Percentiles rank a stretch among this genome's conserved stretches.
phyloP scores from a whole-genome alignment of 2,888 invertebrate species.

The Aproaerema taeniolella region DNA sequence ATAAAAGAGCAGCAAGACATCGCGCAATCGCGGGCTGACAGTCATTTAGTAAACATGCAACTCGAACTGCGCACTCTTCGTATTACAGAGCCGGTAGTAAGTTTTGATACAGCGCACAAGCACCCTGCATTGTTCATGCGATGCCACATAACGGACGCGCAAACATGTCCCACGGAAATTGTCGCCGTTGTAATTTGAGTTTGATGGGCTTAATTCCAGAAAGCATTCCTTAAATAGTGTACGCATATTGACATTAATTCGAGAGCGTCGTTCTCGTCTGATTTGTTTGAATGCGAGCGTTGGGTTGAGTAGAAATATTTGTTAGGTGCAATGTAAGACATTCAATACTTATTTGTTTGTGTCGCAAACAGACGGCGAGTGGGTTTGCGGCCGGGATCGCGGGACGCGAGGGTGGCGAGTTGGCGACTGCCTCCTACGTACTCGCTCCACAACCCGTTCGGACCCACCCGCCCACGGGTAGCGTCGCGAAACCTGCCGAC shows the following conservation, averaged over 20 bases:
- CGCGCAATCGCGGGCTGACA: constrained; percentile 17
- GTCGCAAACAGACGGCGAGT: no score
- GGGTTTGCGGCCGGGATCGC: constrained; percentile 1
- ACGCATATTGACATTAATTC: no score
- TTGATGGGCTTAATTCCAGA: constrained; percentile 9
- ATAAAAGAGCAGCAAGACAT: constrained; percentile 31
- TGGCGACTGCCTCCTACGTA: constrained; percentile 39
- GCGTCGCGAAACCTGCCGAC: constrained; percentile 57
- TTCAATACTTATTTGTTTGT: no score
- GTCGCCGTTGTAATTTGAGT: constrained; percentile 6
- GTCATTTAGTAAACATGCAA: constrained; percentile 54
- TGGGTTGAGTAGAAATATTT: no score
- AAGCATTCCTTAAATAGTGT: constrained; percentile 12
- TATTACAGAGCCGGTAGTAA: constrained; percentile 31
- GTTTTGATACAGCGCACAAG: constrained; percentile 20
- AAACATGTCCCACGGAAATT: constrained; percentile 17
- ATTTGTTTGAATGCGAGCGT: no score
- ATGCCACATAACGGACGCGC: constrained; percentile 19
- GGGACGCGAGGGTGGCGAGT: constrained; percentile 23
- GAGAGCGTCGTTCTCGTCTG: no score
- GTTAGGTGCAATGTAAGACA: no score
- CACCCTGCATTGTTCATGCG: constrained; percentile 31
- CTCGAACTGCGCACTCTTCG: constrained; percentile 36
- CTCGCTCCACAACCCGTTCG: constrained; percentile 19
- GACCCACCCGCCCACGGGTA: constrained; percentile 50